Evolutionary conservation across 2,888 invertebrate genomes (phyloP).

Genomic region (Rhabditoides inermis): DNA sequence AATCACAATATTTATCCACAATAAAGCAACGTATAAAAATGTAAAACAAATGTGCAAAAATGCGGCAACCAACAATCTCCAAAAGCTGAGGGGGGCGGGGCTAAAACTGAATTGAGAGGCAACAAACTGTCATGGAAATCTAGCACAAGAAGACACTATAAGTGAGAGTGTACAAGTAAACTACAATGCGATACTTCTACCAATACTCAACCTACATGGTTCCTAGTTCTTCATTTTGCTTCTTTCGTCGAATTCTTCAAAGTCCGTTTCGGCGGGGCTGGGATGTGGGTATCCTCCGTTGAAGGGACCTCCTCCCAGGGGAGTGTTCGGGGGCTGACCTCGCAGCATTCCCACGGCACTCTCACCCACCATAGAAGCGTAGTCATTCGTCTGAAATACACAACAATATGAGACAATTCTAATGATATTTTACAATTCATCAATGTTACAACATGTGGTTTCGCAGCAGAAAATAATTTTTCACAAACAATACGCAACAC

Average conservation of each 20-base stretch:
- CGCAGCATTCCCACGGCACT: neutral
- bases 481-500: no score
- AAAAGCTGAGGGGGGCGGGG: no score
- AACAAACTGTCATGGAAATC: neutral
- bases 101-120: no score
- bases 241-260: slow-evolving; percentile 18
- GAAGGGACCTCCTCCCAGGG: slow-evolving; percentile 11
- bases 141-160: neutral
- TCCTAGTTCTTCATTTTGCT: slow-evolving; percentile 11
- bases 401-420: neutral
- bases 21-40: no score
- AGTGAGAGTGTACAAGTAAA: neutral
- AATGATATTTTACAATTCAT: no score
- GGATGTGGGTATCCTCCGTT: slow-evolving; percentile 20
- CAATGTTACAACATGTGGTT: no score
- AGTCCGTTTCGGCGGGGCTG: slow-evolving; percentile 16
- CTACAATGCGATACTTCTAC: neutral
- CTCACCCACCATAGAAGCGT: slow-evolving; percentile 42
- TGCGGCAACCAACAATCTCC: no score
- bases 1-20: no score
- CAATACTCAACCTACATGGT: neutral
- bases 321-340: slow-evolving; percentile 15
- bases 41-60: no score
- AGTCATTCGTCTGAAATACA: slow-evolving; percentile 34
- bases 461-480: no score